These are phyloP conservation scores for Cydia strobilella DNA, from an alignment of 1,140 invertebrate species.

Conservation along the genomic window DNA sequence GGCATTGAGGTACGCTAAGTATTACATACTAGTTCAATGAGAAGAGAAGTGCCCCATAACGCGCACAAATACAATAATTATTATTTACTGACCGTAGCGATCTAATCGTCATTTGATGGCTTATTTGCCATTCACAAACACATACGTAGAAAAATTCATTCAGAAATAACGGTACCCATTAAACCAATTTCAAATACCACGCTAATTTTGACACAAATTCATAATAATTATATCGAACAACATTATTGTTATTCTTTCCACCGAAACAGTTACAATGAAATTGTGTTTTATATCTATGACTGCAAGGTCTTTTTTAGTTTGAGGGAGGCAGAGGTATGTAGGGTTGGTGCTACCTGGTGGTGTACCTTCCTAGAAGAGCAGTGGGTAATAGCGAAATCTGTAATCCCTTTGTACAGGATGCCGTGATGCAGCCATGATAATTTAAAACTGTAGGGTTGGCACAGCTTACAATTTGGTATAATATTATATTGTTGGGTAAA, in stretches of 20 bases:
- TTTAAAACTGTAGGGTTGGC: conserved; percentile 64
- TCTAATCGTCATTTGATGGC: conserved; percentile 5
- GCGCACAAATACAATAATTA: background rate
- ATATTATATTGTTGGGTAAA: too few relatives aligned
- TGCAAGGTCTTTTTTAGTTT: conserved; percentile 41
- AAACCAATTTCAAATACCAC: conserved; percentile 44
- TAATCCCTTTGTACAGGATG: conserved; percentile 74
- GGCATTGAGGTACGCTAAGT: too few relatives aligned
- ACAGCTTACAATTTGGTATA: conserved; percentile 19
- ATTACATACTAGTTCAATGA: too few relatives aligned
- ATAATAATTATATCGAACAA: conserved; percentile 42
- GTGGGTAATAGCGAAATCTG: conserved; percentile 65
- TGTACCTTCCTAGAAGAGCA: conserved; percentile 71
- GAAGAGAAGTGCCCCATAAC: background rate
- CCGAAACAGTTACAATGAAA: conserved; percentile 25
- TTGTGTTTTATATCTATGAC: conserved; percentile 22
- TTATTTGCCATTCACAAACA: conserved; percentile 49
- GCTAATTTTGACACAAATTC: conserved; percentile 59
- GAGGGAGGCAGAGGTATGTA: conserved; percentile 54
- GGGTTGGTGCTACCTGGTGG: conserved; percentile 70
- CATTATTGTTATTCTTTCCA: conserved; percentile 23
- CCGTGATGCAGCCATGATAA: conserved; percentile 65
- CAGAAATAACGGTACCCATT: conserved; percentile 51
- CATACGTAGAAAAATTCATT: conserved; percentile 53
- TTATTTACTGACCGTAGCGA: conserved; percentile 1